These are phyloP conservation scores for Drosophila ironensis DNA, from an alignment of 1,140 invertebrate genomes.

Conservation along the genomic window DNA sequence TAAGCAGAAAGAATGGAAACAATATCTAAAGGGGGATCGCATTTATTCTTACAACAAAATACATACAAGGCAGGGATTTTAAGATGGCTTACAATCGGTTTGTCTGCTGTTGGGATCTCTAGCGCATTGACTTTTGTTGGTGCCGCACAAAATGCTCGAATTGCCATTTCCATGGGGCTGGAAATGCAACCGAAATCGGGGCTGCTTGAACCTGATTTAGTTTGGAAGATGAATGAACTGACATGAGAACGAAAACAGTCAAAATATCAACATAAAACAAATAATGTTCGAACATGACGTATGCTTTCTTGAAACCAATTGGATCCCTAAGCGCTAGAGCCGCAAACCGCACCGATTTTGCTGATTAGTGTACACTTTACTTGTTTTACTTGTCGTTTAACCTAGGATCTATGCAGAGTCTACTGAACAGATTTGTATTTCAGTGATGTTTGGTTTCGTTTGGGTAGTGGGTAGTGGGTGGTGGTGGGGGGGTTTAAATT, in stretches of 20 bases:
- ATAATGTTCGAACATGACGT: constrained; percentile 45
- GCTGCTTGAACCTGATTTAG: constrained; percentile 7
- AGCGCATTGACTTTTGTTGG: constrained; percentile 12
- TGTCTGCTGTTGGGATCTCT: background rate
- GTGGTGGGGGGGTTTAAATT: constrained; percentile 40
- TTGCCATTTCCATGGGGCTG: constrained; percentile 52
- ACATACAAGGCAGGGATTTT: constrained; percentile 14
- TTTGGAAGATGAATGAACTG: background rate
- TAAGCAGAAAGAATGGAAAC: constrained; percentile 21
- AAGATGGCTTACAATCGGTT: constrained; percentile 3
- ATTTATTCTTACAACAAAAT: constrained; percentile 28
- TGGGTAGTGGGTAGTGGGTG: too few species aligned
- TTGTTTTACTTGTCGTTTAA: background rate
- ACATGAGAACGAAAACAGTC: constrained; percentile 49
- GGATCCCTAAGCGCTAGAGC: constrained; percentile 4
- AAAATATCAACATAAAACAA: constrained; percentile 57
- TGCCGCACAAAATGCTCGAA: constrained; percentile 41
- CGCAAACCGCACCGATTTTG: background rate
- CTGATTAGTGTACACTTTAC: constrained; percentile 5
- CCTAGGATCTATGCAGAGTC: constrained; percentile 24
- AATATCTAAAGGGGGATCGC: constrained; percentile 7
- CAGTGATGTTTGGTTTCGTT: constrained; percentile 39
- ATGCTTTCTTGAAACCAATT: constrained; percentile 8
- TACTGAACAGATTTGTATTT: constrained; percentile 38
- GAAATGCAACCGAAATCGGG: constrained; percentile 61